phyloP scores from a whole-genome alignment of 1,140 invertebrate species.

The Drosophila nebulosa region DNA sequence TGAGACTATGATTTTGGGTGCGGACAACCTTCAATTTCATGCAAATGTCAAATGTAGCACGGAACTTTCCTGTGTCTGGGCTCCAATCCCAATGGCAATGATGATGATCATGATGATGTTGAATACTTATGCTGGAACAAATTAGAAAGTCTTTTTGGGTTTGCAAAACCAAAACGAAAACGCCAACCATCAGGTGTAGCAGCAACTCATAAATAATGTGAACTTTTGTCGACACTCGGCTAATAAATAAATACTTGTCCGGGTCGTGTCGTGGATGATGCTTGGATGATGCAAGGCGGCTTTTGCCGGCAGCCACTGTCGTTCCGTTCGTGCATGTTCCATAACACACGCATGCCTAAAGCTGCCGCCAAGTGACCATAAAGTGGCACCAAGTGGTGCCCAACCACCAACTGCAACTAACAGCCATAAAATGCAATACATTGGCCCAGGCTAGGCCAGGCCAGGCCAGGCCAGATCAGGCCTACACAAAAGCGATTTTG shows the following conservation, averaged over 20 bases:
- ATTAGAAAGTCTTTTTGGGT: slow-evolving; percentile 26
- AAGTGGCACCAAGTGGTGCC: slow-evolving; percentile 18
- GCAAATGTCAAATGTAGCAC: slow-evolving; percentile 61
- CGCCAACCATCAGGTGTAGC: slow-evolving; percentile 13
- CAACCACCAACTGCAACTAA: slow-evolving; percentile 13
- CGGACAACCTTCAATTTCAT: slow-evolving; percentile 62
- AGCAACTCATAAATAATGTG: slow-evolving; percentile 44
- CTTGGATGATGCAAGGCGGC: slow-evolving; percentile 36
- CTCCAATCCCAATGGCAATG: background rate
- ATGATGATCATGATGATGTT: background rate
- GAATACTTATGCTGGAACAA: background rate
- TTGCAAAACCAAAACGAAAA: slow-evolving; percentile 13
- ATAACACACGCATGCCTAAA: slow-evolving; percentile 35
- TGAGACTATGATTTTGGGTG: slow-evolving; percentile 33
- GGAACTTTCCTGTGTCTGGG: slow-evolving; percentile 54
- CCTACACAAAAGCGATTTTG: slow-evolving; percentile 32
- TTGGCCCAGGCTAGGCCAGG: background rate
- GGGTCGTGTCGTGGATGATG: slow-evolving; percentile 15
- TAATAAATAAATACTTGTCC: slow-evolving; percentile 35
- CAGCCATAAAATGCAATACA: slow-evolving; percentile 53
- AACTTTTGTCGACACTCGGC: slow-evolving; percentile 28
- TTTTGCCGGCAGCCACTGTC: slow-evolving; percentile 15
- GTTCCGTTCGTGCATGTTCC: background rate
- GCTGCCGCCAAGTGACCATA: slow-evolving; percentile 37
- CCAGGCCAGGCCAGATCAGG: too few species aligned